Evolutionary conservation across 1,140 invertebrate species (phyloP), one percentile per base, ranked within the genome.

Genomic region (Drosophila aff.): DNA sequence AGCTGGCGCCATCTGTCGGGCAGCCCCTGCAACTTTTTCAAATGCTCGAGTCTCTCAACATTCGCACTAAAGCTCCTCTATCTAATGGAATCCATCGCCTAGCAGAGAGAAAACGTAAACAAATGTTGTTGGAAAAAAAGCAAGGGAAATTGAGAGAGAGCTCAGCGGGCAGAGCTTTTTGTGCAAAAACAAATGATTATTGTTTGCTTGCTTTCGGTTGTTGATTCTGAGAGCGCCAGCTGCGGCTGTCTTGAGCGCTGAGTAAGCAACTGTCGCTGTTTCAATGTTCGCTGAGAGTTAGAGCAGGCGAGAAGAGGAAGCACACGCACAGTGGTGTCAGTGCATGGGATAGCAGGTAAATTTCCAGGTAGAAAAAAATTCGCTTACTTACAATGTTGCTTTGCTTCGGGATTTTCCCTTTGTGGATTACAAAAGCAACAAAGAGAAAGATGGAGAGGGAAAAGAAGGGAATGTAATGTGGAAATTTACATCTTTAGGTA

Each of bases 261-360:
- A 68, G 77, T 43, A 60, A 55, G 62, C 43, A 74, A 64, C 66
- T 79, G 61, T 67, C 57, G 68, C 49, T 82, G 76, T 79, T 85
- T 76, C 66, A 86, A 86, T 86, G 83, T 87, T 87, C 76, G 47
- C 76, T 82, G 79, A 79, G 82, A 79, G 71, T 86, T 86, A 60
- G 71, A 53, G 67, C 47, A 43, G 58, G 28, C 36, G 43, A 16
- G 16, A 50, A 50, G 38, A 40, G 46, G 28, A 52, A 40, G 40
- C 44, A 46, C 41, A 50, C 16, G 77, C 26, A 72, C 66, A 78
- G 33, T 64, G 74, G 41, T 28, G 13, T 5, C 36, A 11, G 18
- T 11, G 44, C 31, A 7, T 9, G 4, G 21, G 3, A 3, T 16
- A 21, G 3, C 63, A 71, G 41, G 67, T 71, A 71, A n/a, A 38